Percentiles rank a stretch among this genome's conserved stretches.
These are phyloP conservation scores for Drosophila imparisetae DNA, from an alignment of 2,888 invertebrate genomes.

Conservation along the genomic window DNA sequence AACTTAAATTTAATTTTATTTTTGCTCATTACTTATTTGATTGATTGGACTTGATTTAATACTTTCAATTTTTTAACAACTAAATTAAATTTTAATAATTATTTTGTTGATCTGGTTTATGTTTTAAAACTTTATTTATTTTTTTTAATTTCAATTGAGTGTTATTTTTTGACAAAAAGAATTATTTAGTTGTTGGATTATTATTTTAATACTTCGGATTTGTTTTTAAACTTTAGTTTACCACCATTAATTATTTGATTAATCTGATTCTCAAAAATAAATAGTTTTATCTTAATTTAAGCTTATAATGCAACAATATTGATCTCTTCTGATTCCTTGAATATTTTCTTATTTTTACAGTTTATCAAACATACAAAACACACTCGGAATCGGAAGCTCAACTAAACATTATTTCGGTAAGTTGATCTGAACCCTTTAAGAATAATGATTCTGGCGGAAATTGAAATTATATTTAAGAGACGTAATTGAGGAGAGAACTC, in stretches of 20 bases:
- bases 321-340: not conserved
- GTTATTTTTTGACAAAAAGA: not conserved
- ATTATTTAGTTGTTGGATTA: not conserved
- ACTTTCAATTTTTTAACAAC: rapidly evolving
- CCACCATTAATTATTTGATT: not conserved
- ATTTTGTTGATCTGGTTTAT: not conserved
- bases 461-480: not conserved
- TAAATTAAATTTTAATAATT: not conserved
- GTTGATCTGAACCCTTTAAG: not conserved
- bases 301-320: not conserved
- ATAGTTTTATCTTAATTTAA: not conserved
- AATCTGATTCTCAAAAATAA: not conserved
- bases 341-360: constrained; percentile 16
- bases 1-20: not conserved
- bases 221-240: rapidly evolving
- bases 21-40: not conserved
- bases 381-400: not conserved
- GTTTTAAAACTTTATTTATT: not conserved
- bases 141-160: not conserved
- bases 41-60: not conserved
- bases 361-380: not conserved
- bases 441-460: not conserved
- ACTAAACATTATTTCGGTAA: constrained; percentile 27
- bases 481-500: not conserved
- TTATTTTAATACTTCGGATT: not conserved